Base-by-base conservation (phyloP, 2,113 vertebrate species). In the Myocastor coypus region DNA sequence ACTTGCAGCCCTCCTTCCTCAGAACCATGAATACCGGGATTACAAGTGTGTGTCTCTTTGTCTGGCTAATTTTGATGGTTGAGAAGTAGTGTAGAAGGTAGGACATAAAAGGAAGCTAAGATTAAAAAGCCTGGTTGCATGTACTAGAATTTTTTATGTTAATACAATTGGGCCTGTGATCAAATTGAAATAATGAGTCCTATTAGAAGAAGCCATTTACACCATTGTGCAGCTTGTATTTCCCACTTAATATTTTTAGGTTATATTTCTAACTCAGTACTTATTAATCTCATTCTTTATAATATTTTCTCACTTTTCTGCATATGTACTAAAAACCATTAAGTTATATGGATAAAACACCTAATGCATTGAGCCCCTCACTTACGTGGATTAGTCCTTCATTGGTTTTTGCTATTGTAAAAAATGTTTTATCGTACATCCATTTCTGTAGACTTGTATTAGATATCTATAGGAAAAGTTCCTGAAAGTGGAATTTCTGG, bases 401-500 rank as follows among this genome's bases (percentile, higher is more conserved):
- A 28, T 81, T 75, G 66, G 34, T 52, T 55, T 95, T 89, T 93
- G 68, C 66, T 82, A 30, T 83, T 92, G 28, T 93, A 64, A 95
- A 89, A 95, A 90, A 57, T 85, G 12, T 37, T 78, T 83, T 2
- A 26, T 88, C 92, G 13, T 92, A 81, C 9, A 19, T 92, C 91
- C 89, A 82, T 93, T 46, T 57, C 28, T 92, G 28, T 93, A 93
- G 87, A 89, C 26, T 95, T 96, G 20, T 91, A 61, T 87, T 94
- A 96, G 88, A 52, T 85, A 55, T 87, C 46, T 91, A 86, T 86
- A 94, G 78, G 64, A 68, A 96, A 88, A 63, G 14, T 94, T 96
- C 63, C 71, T 94, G 85, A 95, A 97, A 86, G 85, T 91, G 40
- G 86, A 94, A 75, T 96, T 96, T 94, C 46, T 96, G 92, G 37